phyloP scores from a whole-genome alignment of 2,797 vertebrate species.

The Threskiornis aethiopicus region DNA sequence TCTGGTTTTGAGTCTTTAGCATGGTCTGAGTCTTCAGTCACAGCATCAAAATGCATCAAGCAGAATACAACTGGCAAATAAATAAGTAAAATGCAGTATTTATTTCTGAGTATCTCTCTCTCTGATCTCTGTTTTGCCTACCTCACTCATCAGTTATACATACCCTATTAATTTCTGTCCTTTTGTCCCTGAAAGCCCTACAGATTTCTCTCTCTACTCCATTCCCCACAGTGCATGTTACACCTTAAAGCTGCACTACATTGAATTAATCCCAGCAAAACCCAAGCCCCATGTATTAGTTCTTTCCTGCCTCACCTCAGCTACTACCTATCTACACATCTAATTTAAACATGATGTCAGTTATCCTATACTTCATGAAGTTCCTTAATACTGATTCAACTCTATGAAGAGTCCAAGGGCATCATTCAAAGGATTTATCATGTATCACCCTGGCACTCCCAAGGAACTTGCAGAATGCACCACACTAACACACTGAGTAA shows the following conservation, averaged over 20 bases:
- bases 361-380: background rate
- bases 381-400: background rate
- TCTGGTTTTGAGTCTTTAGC: background rate
- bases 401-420: background rate
- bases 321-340: background rate
- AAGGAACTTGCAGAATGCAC: background rate
- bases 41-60: background rate
- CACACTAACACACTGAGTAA: background rate
- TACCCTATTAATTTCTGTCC: background rate
- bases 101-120: background rate
- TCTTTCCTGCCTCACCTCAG: background rate
- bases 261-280: background rate
- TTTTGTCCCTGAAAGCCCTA: background rate
- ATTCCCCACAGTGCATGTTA: background rate
- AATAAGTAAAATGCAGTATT: background rate
- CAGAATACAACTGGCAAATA: background rate
- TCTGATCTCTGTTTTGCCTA: background rate
- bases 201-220: background rate
- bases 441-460: background rate
- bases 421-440: background rate
- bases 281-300: background rate
- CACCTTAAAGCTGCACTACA: background rate
- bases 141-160: background rate
- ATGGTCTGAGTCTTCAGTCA: background rate
- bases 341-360: background rate